Evolutionary conservation across 2,113 vertebrate species (phyloP).

Genomic region (Eurystomus gularis): DNA sequence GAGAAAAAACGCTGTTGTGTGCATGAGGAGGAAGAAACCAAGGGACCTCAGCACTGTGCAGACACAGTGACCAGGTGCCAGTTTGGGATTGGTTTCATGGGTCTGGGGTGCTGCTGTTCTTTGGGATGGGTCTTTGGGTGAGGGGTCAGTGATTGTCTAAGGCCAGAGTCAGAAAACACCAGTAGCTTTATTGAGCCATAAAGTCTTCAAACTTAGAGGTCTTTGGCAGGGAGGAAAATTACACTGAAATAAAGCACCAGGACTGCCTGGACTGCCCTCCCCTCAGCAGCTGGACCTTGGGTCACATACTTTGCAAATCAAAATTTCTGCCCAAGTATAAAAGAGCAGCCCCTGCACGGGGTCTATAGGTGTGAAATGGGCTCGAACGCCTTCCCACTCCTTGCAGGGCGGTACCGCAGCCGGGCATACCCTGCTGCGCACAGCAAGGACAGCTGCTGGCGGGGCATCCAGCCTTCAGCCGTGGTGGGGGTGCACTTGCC

Average conservation of each 20-base stretch:
- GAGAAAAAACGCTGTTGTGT: neutral
- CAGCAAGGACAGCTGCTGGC: accelerated
- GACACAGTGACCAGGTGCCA: neutral
- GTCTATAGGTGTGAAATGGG: accelerated
- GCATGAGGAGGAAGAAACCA: neutral
- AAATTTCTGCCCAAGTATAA: accelerated
- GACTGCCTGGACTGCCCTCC: neutral
- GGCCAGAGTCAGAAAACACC: neutral
- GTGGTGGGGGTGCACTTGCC: accelerated
- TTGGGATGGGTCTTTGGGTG: neutral
- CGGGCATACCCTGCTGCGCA: accelerated
- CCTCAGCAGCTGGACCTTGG: neutral
- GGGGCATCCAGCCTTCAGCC: accelerated
- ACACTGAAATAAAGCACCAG: neutral
- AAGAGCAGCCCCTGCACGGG: accelerated
- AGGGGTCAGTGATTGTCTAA: neutral
- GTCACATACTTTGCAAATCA: accelerated
- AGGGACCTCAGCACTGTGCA: neutral
- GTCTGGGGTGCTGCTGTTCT: neutral
- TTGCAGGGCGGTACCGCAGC: neutral
- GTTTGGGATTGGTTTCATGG: neutral
- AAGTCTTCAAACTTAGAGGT: neutral
- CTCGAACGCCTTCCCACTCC: accelerated
- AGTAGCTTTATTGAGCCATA: neutral
- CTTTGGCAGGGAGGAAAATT: neutral